Base-by-base conservation (phyloP, 2,888 invertebrate species). In the Ornithoptera priamus region DNA sequence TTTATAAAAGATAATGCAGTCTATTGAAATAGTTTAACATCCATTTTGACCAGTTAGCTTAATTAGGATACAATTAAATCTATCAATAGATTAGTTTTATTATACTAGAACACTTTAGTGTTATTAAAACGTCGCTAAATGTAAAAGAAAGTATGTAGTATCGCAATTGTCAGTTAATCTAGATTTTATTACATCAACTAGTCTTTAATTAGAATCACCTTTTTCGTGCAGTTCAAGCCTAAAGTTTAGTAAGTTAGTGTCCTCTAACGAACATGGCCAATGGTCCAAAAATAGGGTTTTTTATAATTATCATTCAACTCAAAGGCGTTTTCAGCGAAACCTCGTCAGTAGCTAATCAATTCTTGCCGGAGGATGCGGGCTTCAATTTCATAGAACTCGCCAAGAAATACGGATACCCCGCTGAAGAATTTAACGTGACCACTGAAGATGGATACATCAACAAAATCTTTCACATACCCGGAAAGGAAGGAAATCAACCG, bases 321-420 rank as follows among this genome's bases (percentile, higher is more conserved):
- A 20, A 18, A 15, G 20, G 50, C 39, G 60, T 65, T 18, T 20
- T 10, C 2, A 42, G 65, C 18, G 62, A 69, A 50, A 46, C 58
- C 36, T 39, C 59, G 10, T 67, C 66, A 4, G 17, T 66, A 15
- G 59, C 63, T 39, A 67, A 63, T 59, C 62, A 66, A 53, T 70
- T 70, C 39, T 58, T 75, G 0, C 75, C 78, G n/a, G 79, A 84
- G 72, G 80, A 81, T 30, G 79, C 77, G 2, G 73, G 18, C 24
- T 66, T 89, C 56, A 86, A 85, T 75, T 89, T 90, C 72, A 83
- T 85, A 6, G 85, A 87, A 70, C 77, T 89, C 0, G 79, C 87
- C 6, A 71, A 75, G 42, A 73, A 75, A 42, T 73, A 75, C 24
- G 73, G 72, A 0, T 46, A 69, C 20, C 18, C 57, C 3, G 71